Conservation (phyloP, 2,113 vertebrate genomes). For the Hyaena hyaena region DNA sequence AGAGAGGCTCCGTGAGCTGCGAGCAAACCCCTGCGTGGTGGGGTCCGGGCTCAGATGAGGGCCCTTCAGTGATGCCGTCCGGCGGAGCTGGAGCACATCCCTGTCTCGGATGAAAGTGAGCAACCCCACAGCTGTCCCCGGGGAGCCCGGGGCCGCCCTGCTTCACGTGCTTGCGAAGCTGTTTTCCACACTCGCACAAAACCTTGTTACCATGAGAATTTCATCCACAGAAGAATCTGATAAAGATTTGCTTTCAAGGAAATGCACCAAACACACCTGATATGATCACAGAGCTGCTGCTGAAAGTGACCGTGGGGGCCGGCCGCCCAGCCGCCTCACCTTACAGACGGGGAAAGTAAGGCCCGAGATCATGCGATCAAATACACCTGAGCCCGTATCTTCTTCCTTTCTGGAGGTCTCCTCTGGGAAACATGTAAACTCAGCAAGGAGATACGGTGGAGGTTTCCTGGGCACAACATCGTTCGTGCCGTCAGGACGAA, state of each 20-base stretch:
- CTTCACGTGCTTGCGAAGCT: accelerated
- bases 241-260: background rate
- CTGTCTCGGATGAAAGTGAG: accelerated
- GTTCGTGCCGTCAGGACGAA: accelerated
- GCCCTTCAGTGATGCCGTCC: accelerated
- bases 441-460: background rate
- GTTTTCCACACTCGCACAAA: background rate
- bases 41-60: accelerated
- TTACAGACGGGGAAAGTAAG: background rate
- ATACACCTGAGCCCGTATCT: background rate
- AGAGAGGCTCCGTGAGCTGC: accelerated
- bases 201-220: background rate
- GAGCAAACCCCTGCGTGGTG: background rate
- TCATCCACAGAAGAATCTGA: background rate
- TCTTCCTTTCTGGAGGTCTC: background rate
- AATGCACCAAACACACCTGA: background rate
- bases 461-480: background rate
- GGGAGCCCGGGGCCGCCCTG: background rate
- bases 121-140: accelerated
- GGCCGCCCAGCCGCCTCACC: accelerated
- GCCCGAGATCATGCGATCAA: accelerated
- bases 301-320: background rate
- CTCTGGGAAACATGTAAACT: background rate
- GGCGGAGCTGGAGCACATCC: accelerated
- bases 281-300: accelerated